These are phyloP conservation scores for Tinea semifulvella DNA, from an alignment of 2,888 invertebrate species.

Conservation along the genomic window DNA sequence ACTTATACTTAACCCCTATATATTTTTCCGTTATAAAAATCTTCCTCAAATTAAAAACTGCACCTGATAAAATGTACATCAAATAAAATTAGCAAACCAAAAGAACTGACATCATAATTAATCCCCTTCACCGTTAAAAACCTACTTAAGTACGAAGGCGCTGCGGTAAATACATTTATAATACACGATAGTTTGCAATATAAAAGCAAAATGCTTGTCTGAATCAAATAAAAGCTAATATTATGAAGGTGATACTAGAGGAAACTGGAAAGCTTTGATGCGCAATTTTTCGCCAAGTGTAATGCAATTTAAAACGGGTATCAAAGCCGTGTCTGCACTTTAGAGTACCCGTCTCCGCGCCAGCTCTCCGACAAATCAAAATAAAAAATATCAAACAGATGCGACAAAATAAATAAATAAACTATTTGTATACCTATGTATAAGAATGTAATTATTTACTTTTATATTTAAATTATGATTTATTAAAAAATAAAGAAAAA, in stretches of 20 bases:
- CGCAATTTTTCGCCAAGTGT: conserved; percentile 41
- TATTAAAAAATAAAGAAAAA: too few relatives aligned
- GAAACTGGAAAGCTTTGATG: conserved; percentile 37
- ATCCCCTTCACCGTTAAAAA: background rate
- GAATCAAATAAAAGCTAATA: conserved; percentile 40
- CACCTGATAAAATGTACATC: background rate
- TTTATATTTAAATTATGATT: too few relatives aligned
- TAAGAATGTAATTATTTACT: too few relatives aligned
- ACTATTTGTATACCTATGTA: too few relatives aligned
- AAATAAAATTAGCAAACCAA: background rate
- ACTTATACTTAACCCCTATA: background rate
- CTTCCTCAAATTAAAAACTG: background rate
- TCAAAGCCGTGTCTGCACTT: conserved; percentile 32
- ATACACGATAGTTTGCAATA: conserved; percentile 10
- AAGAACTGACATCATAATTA: background rate
- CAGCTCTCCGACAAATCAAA: background rate
- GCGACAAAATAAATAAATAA: too few relatives aligned
- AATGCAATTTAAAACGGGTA: conserved; percentile 46
- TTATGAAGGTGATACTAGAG: conserved; percentile 25
- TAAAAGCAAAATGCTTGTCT: conserved; percentile 4
- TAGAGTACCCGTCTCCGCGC: background rate
- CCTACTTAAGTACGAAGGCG: background rate
- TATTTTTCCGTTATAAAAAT: background rate
- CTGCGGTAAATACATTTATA: conserved; percentile 5
- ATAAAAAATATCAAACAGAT: background rate